Conservation (phyloP, 2,797 vertebrate genomes). For the Chromobotia macracanthus region DNA sequence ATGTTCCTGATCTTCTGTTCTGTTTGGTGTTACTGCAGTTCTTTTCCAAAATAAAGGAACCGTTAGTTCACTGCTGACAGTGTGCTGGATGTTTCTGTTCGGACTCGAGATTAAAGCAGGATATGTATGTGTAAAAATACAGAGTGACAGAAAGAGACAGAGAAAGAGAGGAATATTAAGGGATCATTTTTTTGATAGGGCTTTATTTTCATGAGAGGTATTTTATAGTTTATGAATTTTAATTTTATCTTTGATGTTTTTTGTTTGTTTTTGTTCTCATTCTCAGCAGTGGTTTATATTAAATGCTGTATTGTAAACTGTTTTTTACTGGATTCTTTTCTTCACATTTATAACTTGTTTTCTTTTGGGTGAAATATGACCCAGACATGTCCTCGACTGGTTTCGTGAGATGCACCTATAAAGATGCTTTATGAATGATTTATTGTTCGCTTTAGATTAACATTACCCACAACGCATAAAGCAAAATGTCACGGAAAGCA, state of each 20-base stretch:
- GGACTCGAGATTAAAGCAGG: not conserved
- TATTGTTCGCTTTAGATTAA: not conserved
- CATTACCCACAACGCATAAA: not conserved
- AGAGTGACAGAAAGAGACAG: too few relatives aligned
- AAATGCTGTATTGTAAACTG: not conserved
- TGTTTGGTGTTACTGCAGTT: slow-evolving; percentile 56
- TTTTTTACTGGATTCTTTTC: slow-evolving; percentile 12
- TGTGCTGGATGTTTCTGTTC: slow-evolving; percentile 33
- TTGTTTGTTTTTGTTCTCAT: too few relatives aligned
- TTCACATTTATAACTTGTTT: not conserved
- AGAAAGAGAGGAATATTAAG: too few relatives aligned
- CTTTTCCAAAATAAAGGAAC: slow-evolving; percentile 60
- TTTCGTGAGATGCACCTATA: not conserved
- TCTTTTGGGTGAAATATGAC: not conserved
- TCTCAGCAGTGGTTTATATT: too few relatives aligned
- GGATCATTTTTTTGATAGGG: too few relatives aligned
- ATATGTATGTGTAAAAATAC: slow-evolving; percentile 18
- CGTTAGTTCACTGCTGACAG: slow-evolving; percentile 51
- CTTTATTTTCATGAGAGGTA: too few relatives aligned
- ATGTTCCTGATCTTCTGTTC: slow-evolving; percentile 48
- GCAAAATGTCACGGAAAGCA: not conserved
- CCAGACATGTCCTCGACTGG: too few relatives aligned
- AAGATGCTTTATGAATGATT: not conserved
- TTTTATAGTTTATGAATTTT: too few relatives aligned
- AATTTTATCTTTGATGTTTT: too few relatives aligned